Evolutionary conservation across 2,888 invertebrate species (phyloP).

Genomic region (Eueremaeus valkanovi): DNA sequence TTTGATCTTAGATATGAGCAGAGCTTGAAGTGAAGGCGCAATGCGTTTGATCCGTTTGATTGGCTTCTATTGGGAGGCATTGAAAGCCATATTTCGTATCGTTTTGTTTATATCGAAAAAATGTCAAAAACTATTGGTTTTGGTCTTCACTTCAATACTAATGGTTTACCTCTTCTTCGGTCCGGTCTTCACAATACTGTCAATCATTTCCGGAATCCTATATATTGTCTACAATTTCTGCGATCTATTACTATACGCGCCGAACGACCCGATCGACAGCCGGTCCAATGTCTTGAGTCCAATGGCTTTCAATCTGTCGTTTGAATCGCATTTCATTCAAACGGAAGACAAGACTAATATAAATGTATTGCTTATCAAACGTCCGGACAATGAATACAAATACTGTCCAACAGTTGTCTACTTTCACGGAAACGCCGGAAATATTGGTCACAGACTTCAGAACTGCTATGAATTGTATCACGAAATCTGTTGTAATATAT

Average conservation of each 20-base stretch:
- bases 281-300: constrained; percentile 82
- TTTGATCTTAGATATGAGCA: no score
- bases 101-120: not conserved
- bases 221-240: constrained; percentile 67
- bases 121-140: constrained; percentile 5
- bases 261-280: constrained; percentile 81
- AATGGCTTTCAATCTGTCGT: constrained; percentile 72
- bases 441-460: constrained; percentile 85
- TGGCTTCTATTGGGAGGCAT: not conserved
- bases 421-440: constrained; percentile 95
- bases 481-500: constrained; percentile 74
- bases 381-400: constrained; percentile 46
- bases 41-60: constrained; percentile 3
- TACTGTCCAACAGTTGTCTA: constrained; percentile 75
- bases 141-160: not conserved
- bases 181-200: not conserved
- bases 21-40: no score
- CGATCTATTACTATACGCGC: constrained; percentile 80
- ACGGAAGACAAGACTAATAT: constrained; percentile 52
- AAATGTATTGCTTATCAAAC: constrained; percentile 54
- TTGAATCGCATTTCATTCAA: constrained; percentile 44
- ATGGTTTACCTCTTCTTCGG: not conserved
- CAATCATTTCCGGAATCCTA: not conserved
- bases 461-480: constrained; percentile 82
- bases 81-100: not conserved